These are phyloP conservation scores for Gymnosoma rotundatum DNA, from an alignment of 2,888 invertebrate species.

Conservation along the genomic window DNA sequence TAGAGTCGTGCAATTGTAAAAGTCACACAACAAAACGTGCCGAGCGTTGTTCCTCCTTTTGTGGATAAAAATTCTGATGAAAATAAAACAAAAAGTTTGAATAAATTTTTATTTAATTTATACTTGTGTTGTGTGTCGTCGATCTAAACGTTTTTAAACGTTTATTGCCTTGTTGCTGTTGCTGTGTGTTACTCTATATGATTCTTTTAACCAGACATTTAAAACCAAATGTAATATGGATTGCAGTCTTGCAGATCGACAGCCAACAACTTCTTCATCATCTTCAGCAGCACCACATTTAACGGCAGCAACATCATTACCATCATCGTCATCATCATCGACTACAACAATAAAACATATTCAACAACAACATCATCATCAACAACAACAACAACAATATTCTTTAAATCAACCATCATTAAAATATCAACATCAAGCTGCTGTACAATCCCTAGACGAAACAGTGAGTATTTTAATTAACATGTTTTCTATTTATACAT, in stretches of 20 bases:
- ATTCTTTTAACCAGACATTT: constrained; percentile 65
- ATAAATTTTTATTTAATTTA: constrained; percentile 9
- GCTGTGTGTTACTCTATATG: constrained; percentile 47
- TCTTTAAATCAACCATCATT: constrained; percentile 43
- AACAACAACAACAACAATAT: constrained; percentile 48
- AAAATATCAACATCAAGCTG: constrained; percentile 62
- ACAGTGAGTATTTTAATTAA: constrained; percentile 69
- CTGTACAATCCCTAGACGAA: constrained; percentile 73
- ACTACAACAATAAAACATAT: constrained; percentile 33
- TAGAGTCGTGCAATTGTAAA: neutral
- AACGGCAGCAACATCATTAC: constrained; percentile 26
- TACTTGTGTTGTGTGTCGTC: constrained; percentile 14
- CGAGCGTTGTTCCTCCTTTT: neutral
- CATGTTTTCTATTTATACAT: constrained; percentile 11
- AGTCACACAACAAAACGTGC: neutral
- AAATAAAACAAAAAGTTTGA: constrained; percentile 1
- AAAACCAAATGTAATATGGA: constrained; percentile 73
- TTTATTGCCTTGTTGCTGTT: constrained; percentile 38
- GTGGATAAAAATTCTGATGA: neutral
- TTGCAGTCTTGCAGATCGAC: constrained; percentile 74
- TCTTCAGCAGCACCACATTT: constrained; percentile 33
- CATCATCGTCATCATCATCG: constrained; percentile 34
- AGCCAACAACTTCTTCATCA: constrained; percentile 50
- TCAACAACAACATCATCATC: constrained; percentile 25
- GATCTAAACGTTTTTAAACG: constrained; percentile 31